A percentile compares a stretch with the other conserved stretches of the same genome.
Conservation (phyloP, 2,797 vertebrate species). For the Phoebastria nigripes region DNA sequence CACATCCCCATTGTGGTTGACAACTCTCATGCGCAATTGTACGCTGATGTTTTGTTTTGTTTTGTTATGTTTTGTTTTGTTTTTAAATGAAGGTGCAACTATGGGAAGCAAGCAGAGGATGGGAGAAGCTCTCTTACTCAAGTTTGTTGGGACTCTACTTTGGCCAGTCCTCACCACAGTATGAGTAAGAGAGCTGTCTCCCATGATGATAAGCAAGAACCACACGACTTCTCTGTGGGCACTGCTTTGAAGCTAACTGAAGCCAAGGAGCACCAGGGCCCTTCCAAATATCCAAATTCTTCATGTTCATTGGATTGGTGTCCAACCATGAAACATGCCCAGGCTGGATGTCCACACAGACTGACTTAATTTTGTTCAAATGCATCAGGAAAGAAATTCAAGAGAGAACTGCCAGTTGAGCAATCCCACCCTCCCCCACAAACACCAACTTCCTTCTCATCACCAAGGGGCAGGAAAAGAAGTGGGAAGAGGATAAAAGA, state of each 20-base stretch:
- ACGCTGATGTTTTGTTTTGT: background rate
- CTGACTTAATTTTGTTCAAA: background rate
- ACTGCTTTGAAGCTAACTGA: background rate
- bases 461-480: background rate
- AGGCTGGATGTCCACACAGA: background rate
- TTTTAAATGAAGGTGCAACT: background rate
- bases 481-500: background rate
- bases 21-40: background rate
- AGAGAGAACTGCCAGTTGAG: background rate
- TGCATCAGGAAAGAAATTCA: background rate
- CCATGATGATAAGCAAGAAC: background rate
- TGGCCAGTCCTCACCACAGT: background rate
- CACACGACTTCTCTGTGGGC: background rate
- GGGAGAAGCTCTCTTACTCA: background rate
- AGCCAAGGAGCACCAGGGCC: background rate
- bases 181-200: background rate
- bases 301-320: background rate
- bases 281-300: background rate
- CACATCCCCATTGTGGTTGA: rapidly evolving
- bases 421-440: background rate
- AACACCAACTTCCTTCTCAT: background rate
- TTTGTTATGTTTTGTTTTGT: background rate
- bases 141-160: background rate
- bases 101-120: background rate
- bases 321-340: background rate